Conservation (phyloP, 2,113 vertebrate species). For the Cavia porcellus region DNA sequence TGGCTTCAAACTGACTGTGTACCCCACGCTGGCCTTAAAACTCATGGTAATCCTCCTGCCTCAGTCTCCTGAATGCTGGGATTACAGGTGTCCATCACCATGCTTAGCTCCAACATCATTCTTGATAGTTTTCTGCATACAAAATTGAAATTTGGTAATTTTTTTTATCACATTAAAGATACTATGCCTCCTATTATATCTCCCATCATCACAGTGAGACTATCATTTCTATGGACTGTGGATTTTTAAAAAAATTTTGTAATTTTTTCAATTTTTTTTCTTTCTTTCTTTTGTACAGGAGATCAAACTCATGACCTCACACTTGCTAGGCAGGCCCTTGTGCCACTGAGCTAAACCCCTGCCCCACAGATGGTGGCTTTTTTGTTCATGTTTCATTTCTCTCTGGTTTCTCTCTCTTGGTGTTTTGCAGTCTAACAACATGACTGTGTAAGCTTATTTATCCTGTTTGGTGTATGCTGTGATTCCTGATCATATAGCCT, state of each 20-base stretch:
- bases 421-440: background rate
- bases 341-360: too few species aligned
- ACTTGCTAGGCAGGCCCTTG: too few species aligned
- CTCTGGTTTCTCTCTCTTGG: background rate
- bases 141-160: conserved; percentile 52
- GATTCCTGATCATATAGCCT: background rate
- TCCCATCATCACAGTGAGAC: conserved; percentile 6
- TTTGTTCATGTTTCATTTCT: background rate
- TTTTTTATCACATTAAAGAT: conserved; percentile 18
- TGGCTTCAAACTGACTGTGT: background rate
- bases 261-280: too few species aligned
- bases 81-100: background rate
- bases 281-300: too few species aligned
- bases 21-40: background rate
- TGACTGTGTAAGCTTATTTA: conserved; percentile 8
- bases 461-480: conserved; percentile 19
- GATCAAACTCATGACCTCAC: too few species aligned
- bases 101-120: background rate
- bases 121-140: conserved; percentile 16
- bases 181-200: background rate
- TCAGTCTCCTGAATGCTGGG: background rate
- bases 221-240: background rate
- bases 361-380: too few species aligned
- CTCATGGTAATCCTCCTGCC: background rate
- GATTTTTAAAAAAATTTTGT: background rate